Base-by-base conservation (phyloP, 2,797 vertebrate species). In the Peromyscus melanophrys region DNA sequence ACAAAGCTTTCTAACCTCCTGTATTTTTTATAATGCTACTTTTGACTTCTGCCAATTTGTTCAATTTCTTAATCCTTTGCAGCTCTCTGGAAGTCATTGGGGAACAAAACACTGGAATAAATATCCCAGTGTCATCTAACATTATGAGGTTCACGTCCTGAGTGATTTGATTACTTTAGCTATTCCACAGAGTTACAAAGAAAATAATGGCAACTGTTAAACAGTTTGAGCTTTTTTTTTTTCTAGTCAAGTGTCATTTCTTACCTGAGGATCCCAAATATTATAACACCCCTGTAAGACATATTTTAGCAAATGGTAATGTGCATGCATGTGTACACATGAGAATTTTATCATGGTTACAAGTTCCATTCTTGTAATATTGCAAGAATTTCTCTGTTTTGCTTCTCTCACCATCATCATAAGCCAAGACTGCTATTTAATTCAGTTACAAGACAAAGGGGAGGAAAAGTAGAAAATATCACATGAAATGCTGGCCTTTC, bases 151-250 rank as follows among this genome's bases (percentile, higher is more conserved):
- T 94, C 82, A 83, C 65, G 23, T 92, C 89, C 31, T 77, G 23
- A n/a, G 92, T 89, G 31, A 52, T 90, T 95, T 82, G 65, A 95
- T 90, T 95, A 92, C 61, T 80, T 95, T 90, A 94, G 8, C 29
- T 75, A 78, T 81, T 92, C 29, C 4, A 73, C 37, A 46, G 46
- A 83, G 43, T 81, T 52, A 80, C 6, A 95, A 89, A 92, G 59
- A 83, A 83, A 95, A 90, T 77, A 89, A 85, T 88, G 65, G 43
- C 10, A 90, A 85, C 40, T 37, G 21, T 81, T 40, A 85, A 88
- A 81, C 63, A 21, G 25, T 75, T 87, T n/a, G 52, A 83, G 27
- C 46, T 86, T 69, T 82, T 29, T 2, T 83, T 78, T 95, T 90
- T 92, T 87, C 82, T 80, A 90, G 40, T 84, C 94, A 93, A 90